A percentile compares a stretch with the other conserved stretches of the same genome.
phyloP scores from a whole-genome alignment of 2,113 vertebrate genomes.

The Etheostoma spectabile region DNA sequence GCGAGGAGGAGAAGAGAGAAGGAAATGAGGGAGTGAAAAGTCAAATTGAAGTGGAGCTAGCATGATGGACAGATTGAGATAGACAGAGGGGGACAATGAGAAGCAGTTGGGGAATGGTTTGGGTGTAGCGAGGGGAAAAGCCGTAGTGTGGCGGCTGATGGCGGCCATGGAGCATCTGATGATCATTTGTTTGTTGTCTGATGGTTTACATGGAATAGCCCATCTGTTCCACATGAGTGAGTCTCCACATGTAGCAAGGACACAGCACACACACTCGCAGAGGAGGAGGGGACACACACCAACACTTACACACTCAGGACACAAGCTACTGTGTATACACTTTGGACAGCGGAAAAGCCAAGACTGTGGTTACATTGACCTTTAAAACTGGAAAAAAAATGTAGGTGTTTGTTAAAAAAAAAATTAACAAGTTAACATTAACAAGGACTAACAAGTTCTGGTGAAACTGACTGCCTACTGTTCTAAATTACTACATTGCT shows the following conservation, averaged over 20 bases:
- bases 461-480: too few species aligned
- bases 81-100: slow-evolving; percentile 15
- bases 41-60: slow-evolving; percentile 10
- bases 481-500: too few species aligned
- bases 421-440: too few species aligned
- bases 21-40: slow-evolving; percentile 9
- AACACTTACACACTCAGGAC: background rate
- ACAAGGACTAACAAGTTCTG: too few species aligned
- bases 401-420: too few species aligned
- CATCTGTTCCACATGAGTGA: slow-evolving; percentile 50
- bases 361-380: too few species aligned
- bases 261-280: background rate
- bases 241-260: slow-evolving; percentile 47
- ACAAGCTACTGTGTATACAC: too few species aligned
- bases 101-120: slow-evolving; percentile 42
- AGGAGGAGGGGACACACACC: slow-evolving; percentile 10
- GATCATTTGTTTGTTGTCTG: slow-evolving; percentile 54
- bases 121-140: slow-evolving; percentile 34
- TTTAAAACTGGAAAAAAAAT: too few species aligned
- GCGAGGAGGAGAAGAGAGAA: slow-evolving; percentile 6
- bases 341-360: too few species aligned
- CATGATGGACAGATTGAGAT: slow-evolving; percentile 7
- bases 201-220: slow-evolving; percentile 53
- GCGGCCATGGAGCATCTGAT: slow-evolving; percentile 38
- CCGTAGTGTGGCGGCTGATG: slow-evolving; percentile 10